Base-by-base conservation (phyloP, 2,888 invertebrate species). In the Drosophila merina region DNA sequence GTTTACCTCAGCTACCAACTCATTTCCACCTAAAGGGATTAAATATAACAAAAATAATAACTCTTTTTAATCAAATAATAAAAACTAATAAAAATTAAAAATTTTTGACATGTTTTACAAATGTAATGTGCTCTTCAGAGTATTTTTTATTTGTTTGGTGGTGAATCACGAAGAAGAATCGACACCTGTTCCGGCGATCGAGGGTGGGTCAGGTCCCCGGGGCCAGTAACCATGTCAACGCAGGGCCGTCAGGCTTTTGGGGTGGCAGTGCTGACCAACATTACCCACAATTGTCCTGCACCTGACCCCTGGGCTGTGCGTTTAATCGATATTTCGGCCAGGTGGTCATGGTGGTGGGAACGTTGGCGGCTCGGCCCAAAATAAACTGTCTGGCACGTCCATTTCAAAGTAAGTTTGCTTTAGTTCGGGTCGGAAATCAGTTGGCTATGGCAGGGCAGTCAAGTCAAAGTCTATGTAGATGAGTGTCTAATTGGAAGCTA, bases 301-400 rank as follows among this genome's bases (percentile, higher is more conserved):
- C 60, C 68, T 59, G 70, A 78, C 60, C 72, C 56, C 8, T 60
- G 58, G 36, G 62, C 44, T 55, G 54, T 70, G 78, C 86, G 88
- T 87, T 88, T 83, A 88, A 88, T 88, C 88, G 77, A 88, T 88
- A 88, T 57, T 55, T 38, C 48, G 50, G 62, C 60, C 55, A 44
- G 57, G 62, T 71, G 81, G 64, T 48, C 44, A 62, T 57, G 69
- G 80, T 62, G 71, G 60, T 42, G 31, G n/a, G 14, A 20, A n/a
- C 6, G 40, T 14, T 42, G 40, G 40, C 40, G 14, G 20, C 47
- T 72, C 76, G 84, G 81, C 77, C 77, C 83, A 86, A 78, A 76
- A 78, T 83, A 82, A 79, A 75, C 48, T 52, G 76, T 59, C 55
- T 59, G 69, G 54, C 50, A 72, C 68, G 59, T 51, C 47, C 28